Percentiles rank a stretch among this genome's conserved stretches.
Conservation (phyloP, 2,797 vertebrate species). For the Glyptemys insculpta region DNA sequence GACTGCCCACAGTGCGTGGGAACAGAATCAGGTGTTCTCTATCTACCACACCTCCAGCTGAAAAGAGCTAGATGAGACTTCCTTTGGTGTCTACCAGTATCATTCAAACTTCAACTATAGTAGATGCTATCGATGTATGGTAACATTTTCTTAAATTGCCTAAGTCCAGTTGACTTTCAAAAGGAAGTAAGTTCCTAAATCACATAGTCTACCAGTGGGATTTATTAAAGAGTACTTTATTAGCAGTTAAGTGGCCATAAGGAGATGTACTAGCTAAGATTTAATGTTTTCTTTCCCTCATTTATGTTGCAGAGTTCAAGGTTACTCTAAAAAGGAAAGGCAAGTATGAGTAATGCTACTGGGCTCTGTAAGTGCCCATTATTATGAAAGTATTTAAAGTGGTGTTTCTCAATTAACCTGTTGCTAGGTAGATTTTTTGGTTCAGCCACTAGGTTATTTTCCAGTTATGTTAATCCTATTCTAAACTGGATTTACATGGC, state of each 20-base stretch:
- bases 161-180: not conserved
- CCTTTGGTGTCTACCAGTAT: not conserved
- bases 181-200: not conserved
- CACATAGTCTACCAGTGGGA: not conserved
- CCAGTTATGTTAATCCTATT: slow-evolving; percentile 75
- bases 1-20: not conserved
- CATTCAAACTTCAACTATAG: not conserved
- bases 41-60: not conserved
- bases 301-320: not conserved
- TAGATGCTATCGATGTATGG: not conserved
- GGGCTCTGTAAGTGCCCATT: not conserved
- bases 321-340: not conserved
- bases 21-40: not conserved
- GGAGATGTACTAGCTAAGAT: not conserved
- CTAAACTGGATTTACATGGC: slow-evolving; percentile 76
- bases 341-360: not conserved
- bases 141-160: not conserved
- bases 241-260: not conserved
- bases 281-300: not conserved
- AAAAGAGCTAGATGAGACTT: not conserved
- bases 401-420: not conserved
- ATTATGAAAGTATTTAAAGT: slow-evolving; percentile 48
- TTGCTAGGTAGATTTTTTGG: slow-evolving; percentile 54
- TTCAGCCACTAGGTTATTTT: slow-evolving; percentile 59
- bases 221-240: not conserved